Conservation (phyloP, 30 jellyfish, hydroid and myxozoan genomes). For the Hydractinia symbiolongicarpus region DNA sequence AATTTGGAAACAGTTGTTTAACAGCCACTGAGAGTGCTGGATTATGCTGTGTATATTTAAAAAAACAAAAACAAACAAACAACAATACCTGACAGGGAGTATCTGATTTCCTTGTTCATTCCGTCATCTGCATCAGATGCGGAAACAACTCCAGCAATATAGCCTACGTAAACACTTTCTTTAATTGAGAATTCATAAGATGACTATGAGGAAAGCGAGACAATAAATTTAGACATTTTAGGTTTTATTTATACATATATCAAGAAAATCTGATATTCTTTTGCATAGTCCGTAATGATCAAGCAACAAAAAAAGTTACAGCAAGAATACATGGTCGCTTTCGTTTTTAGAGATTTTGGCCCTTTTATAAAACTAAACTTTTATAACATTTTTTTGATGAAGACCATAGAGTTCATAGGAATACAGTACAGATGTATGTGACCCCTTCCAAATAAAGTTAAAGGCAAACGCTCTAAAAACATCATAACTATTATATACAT, state of each 20-base stretch:
- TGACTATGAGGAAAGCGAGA: slow-evolving; percentile 3
- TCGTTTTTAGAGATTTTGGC: neutral
- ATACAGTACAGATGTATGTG: too few relatives aligned
- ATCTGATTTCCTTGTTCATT: slow-evolving; percentile 8
- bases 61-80: too few relatives aligned
- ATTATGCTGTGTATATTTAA: too few relatives aligned
- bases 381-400: too few relatives aligned
- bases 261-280: too few relatives aligned
- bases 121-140: slow-evolving; percentile 39
- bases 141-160: slow-evolving; percentile 15
- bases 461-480: neutral
- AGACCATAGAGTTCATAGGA: too few relatives aligned
- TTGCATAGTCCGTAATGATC: too few relatives aligned
- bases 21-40: too few relatives aligned
- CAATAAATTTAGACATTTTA: neutral
- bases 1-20: too few relatives aligned
- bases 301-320: too few relatives aligned
- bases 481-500: neutral
- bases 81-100: neutral
- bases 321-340: too few relatives aligned
- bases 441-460: neutral
- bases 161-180: slow-evolving; percentile 20
- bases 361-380: neutral
- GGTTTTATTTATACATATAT: neutral
- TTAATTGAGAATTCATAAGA: neutral